phyloP scores from a whole-genome alignment of 53 echinoderm and acorn worm genomes.

The Antedon mediterranea region DNA sequence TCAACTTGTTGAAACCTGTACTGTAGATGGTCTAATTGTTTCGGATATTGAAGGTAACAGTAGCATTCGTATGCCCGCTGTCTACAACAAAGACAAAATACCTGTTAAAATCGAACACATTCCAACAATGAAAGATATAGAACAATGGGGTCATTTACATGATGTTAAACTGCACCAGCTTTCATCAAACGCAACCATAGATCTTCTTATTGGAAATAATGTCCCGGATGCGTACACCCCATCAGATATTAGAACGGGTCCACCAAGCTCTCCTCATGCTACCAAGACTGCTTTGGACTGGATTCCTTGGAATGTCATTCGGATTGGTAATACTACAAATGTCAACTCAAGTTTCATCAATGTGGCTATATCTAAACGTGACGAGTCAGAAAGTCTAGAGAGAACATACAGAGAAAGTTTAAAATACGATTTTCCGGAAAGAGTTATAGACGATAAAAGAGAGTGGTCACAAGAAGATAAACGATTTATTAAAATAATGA shows the following conservation, averaged over 20 bases:
- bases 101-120: slow-evolving; percentile 24
- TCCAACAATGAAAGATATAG: slow-evolving; percentile 12
- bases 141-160: slow-evolving; percentile 12
- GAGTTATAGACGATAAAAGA: not conserved
- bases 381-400: not conserved
- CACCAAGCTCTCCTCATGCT: slow-evolving; percentile 17
- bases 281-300: slow-evolving; percentile 27
- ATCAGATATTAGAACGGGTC: slow-evolving; percentile 23
- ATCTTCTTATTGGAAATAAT: slow-evolving; percentile 23
- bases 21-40: slow-evolving; percentile 13
- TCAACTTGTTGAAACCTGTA: slow-evolving; percentile 8
- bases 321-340: not conserved
- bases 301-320: slow-evolving; percentile 15
- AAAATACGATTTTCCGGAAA: not conserved
- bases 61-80: slow-evolving; percentile 11
- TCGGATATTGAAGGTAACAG: slow-evolving; percentile 15
- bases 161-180: slow-evolving; percentile 14
- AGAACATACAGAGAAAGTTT: not conserved
- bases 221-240: slow-evolving; percentile 31
- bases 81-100: slow-evolving; percentile 19
- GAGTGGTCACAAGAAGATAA: slow-evolving; percentile 1
- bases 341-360: not conserved
- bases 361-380: no score
- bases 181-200: not conserved
- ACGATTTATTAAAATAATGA: slow-evolving; percentile 4